Percentiles rank a stretch among this genome's conserved stretches.
Evolutionary conservation across 2,113 vertebrate species (phyloP).

Genomic region (Mastomys natalensis): DNA sequence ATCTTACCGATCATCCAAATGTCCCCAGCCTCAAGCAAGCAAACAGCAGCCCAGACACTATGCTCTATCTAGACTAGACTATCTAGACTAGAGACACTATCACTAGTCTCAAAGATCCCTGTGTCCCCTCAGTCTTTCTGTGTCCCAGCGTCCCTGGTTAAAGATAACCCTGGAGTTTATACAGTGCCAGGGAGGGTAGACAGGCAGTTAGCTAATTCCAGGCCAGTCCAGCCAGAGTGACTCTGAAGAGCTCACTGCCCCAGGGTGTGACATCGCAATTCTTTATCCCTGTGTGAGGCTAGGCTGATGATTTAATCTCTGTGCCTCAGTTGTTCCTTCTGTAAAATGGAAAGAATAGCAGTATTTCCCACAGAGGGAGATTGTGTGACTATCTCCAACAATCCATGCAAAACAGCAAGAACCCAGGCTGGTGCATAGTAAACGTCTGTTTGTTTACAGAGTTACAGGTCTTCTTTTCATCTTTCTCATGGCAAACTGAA

Average conservation of each 20-base stretch:
- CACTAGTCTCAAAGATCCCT: not conserved
- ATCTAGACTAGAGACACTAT: no score
- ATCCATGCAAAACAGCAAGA: not conserved
- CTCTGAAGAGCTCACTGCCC: not conserved
- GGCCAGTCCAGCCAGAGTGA: rapidly evolving
- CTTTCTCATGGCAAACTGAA: not conserved
- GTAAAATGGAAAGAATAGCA: not conserved
- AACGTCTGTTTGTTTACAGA: no score
- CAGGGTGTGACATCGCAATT: not conserved
- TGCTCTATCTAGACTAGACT: no score
- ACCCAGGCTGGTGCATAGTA: not conserved
- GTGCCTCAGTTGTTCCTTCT: slow-evolving; percentile 9
- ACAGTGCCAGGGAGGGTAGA: not conserved
- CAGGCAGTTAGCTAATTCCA: not conserved
- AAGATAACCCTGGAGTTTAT: slow-evolving; percentile 68
- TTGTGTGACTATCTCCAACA: not conserved
- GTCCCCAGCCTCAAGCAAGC: not conserved
- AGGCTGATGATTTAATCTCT: not conserved
- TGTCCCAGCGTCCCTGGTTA: slow-evolving; percentile 17
- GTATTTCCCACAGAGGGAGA: not conserved
- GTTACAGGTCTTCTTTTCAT: not conserved
- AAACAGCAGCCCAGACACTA: not conserved
- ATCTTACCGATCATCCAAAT: not conserved
- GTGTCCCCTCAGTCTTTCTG: not conserved
- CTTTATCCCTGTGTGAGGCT: not conserved